Conservation (phyloP, 92 coral and sea anemone genomes). For the Umimayanthus chanpuru region DNA sequence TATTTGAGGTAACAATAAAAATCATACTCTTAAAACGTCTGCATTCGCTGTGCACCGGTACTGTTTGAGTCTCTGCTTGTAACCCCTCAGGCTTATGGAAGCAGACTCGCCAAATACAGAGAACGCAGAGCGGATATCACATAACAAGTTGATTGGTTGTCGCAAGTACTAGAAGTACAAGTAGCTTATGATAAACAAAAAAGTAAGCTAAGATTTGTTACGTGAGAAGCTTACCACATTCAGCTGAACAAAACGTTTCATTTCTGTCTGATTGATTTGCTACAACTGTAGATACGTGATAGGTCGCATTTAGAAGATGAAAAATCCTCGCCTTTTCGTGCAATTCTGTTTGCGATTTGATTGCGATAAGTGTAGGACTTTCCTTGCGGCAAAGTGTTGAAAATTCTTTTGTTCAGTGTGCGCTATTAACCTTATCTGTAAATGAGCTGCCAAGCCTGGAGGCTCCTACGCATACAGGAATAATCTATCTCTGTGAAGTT, state of each 20-base stretch:
- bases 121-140: too few relatives aligned
- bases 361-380: background rate
- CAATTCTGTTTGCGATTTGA: background rate
- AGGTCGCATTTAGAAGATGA: background rate
- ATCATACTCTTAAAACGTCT: too few relatives aligned
- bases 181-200: too few relatives aligned
- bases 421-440: background rate
- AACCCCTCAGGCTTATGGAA: too few relatives aligned
- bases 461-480: background rate
- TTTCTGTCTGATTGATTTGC: background rate
- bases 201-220: too few relatives aligned
- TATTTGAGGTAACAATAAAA: too few relatives aligned
- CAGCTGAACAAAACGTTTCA: background rate
- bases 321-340: background rate
- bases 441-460: background rate
- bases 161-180: background rate
- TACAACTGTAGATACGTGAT: background rate
- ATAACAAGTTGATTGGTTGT: background rate
- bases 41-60: too few relatives aligned
- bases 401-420: background rate
- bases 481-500: too few relatives aligned
- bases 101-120: too few relatives aligned
- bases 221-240: background rate
- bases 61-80: too few relatives aligned
- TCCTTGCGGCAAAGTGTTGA: background rate